phyloP scores from a whole-genome alignment of 2,797 vertebrate species.

The Spinibarbus caldwelli region DNA sequence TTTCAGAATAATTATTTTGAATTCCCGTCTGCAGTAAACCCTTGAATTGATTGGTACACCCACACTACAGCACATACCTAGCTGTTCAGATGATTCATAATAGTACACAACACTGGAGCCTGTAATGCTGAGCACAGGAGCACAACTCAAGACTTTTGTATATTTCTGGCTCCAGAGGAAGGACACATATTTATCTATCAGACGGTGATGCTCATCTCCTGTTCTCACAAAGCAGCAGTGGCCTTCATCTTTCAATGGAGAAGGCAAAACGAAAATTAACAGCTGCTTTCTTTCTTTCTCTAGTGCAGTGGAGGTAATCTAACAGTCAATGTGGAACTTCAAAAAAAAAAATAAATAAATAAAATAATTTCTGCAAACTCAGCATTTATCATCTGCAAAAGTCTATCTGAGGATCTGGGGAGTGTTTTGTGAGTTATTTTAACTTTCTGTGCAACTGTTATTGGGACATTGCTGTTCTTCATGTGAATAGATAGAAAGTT shows the following conservation, averaged over 20 bases:
- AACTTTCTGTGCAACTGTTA: neutral
- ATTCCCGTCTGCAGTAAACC: slow-evolving; percentile 17
- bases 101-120: neutral
- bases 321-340: slow-evolving; percentile 36
- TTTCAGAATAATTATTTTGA: slow-evolving; percentile 38
- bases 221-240: slow-evolving; percentile 39
- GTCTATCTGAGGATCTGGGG: no score
- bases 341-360: neutral
- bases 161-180: slow-evolving; percentile 18
- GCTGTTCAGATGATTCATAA: slow-evolving; percentile 39
- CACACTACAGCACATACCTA: slow-evolving; percentile 12
- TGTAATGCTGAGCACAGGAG: slow-evolving; percentile 19
- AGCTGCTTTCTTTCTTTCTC: slow-evolving; percentile 21
- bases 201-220: slow-evolving; percentile 33
- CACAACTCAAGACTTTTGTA: neutral
- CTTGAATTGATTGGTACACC: slow-evolving; percentile 16
- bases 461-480: no score
- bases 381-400: slow-evolving; percentile 26
- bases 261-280: slow-evolving; percentile 41
- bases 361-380: slow-evolving; percentile 22
- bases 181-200: slow-evolving; percentile 47
- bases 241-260: slow-evolving; percentile 52
- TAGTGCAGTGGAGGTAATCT: slow-evolving; percentile 33
- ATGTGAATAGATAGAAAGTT: no score
- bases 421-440: neutral